phyloP scores from a whole-genome alignment of 2,113 vertebrate species.

The Bubo blakistoni region DNA sequence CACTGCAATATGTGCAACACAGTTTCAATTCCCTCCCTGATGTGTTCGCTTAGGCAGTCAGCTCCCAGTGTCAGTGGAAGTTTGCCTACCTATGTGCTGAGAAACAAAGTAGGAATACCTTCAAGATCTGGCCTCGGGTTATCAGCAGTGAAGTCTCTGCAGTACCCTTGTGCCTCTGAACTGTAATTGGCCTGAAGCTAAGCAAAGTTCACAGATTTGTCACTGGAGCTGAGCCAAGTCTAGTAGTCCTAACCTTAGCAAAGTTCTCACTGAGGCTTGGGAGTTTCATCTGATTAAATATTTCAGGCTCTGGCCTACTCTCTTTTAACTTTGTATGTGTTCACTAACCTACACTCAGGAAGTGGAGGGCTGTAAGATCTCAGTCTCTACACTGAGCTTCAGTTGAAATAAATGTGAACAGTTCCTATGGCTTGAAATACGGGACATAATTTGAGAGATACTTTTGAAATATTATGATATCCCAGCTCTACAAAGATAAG shows the following conservation, averaged over 20 bases:
- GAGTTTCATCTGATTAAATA: background rate
- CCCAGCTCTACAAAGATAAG: background rate
- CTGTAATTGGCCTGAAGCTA: background rate
- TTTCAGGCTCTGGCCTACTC: background rate
- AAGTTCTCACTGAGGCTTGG: background rate
- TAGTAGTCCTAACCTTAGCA: background rate
- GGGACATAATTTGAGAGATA: background rate
- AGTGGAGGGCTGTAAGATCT: background rate
- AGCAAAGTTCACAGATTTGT: background rate
- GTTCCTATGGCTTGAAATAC: background rate
- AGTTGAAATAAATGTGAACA: background rate
- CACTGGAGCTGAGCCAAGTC: background rate
- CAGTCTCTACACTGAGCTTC: background rate
- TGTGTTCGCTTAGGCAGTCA: background rate
- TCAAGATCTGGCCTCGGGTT: background rate
- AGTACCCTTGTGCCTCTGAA: constrained; percentile 1
- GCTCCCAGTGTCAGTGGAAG: background rate
- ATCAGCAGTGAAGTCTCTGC: background rate
- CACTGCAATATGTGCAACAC: background rate
- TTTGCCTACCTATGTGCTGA: background rate
- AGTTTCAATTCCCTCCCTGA: background rate
- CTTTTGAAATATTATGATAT: background rate
- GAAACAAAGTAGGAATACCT: background rate
- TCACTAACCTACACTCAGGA: background rate
- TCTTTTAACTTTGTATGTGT: constrained; percentile 6